Evolutionary conservation across 2,797 vertebrate genomes (phyloP).

Genomic region (Ceryle rudis): DNA sequence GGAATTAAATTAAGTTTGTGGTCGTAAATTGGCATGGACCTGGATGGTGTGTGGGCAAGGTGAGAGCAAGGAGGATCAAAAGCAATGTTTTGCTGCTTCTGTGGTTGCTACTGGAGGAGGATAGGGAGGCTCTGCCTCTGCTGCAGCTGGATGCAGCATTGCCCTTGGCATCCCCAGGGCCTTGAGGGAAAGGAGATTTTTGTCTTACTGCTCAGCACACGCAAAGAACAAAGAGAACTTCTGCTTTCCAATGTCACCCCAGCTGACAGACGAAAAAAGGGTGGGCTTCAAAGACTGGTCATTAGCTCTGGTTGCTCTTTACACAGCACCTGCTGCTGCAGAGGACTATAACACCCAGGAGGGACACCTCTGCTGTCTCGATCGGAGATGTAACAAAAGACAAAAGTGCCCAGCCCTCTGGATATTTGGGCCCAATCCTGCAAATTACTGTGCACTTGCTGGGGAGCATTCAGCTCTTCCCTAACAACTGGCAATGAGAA

Average conservation of each 20-base stretch:
- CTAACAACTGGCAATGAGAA: background rate
- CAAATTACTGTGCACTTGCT: background rate
- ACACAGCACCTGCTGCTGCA: background rate
- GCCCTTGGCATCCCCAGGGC: accelerated
- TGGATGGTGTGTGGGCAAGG: background rate
- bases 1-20: background rate
- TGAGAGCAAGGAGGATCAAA: background rate
- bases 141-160: background rate
- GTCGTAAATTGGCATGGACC: background rate
- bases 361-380: background rate
- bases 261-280: background rate
- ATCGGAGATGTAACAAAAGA: background rate
- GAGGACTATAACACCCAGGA: background rate
- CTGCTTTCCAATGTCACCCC: background rate
- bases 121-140: background rate
- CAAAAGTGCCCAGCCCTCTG: accelerated
- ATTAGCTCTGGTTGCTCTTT: background rate
- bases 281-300: background rate
- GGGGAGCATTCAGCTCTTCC: background rate
- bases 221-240: background rate
- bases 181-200: background rate
- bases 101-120: background rate
- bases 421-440: background rate
- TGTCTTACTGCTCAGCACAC: background rate
- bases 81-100: background rate